Conservation (phyloP, 2,888 invertebrate genomes). For the Lasius fuliginosus region DNA sequence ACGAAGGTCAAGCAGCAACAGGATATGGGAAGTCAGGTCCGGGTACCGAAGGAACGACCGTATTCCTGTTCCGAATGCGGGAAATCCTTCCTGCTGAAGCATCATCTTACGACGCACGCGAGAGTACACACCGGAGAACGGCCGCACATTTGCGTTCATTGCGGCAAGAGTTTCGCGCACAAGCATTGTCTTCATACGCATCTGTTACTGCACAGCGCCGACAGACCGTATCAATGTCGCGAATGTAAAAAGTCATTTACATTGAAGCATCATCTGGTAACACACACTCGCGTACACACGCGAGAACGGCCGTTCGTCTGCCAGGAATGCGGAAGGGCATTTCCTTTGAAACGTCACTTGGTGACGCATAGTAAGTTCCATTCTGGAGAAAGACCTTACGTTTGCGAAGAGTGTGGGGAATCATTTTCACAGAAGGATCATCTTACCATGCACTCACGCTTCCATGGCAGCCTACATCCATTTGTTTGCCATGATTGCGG, state of each 20-base stretch:
- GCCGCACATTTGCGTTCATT: constrained; percentile 93
- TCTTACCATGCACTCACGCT: constrained; percentile 95
- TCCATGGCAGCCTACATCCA: constrained; percentile 98
- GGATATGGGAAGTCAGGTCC: constrained; percentile 88
- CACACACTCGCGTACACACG: constrained; percentile 93
- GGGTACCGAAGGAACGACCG: constrained; percentile 90
- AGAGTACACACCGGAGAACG: constrained; percentile 94
- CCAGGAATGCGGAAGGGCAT: constrained; percentile 93
- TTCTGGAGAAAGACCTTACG: constrained; percentile 94
- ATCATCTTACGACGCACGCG: constrained; percentile 94
- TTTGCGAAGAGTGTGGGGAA: constrained; percentile 96
- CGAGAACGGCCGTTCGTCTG: constrained; percentile 94
- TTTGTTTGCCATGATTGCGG: constrained; percentile 97
- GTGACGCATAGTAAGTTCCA: constrained; percentile 96
- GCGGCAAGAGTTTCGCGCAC: constrained; percentile 93
- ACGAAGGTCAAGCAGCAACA: constrained; percentile 89
- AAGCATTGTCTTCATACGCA: constrained; percentile 95
- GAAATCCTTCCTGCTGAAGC: constrained; percentile 94
- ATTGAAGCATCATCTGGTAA: constrained; percentile 93
- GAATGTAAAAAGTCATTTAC: constrained; percentile 96
- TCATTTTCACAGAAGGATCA: constrained; percentile 97
- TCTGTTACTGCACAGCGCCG: constrained; percentile 92
- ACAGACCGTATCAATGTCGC: constrained; percentile 93
- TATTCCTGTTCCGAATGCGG: constrained; percentile 94
- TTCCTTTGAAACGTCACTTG: constrained; percentile 93